phyloP scores from a whole-genome alignment of 2,888 invertebrate species.

The Sylvicola fuscatus region DNA sequence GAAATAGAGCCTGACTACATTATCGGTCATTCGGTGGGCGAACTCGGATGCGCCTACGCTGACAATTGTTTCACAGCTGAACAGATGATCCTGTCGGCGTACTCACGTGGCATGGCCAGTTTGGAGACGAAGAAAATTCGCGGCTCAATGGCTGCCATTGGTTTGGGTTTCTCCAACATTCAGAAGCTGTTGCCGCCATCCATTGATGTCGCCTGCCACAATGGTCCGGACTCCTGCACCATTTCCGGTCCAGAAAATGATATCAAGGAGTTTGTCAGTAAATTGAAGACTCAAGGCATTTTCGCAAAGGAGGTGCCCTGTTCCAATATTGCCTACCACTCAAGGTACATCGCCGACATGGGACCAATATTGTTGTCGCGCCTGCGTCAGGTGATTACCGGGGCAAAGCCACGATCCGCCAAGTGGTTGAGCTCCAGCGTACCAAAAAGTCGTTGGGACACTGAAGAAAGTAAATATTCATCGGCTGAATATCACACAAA shows the following conservation, averaged over 20 bases:
- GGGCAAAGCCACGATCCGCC: slow-evolving; percentile 41
- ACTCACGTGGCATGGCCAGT: slow-evolving; percentile 60
- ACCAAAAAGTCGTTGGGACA: slow-evolving; percentile 47
- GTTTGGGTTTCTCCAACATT: slow-evolving; percentile 36
- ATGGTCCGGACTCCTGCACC: slow-evolving; percentile 63
- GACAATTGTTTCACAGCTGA: slow-evolving; percentile 78
- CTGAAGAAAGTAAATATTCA: slow-evolving; percentile 33
- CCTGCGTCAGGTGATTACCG: slow-evolving; percentile 38
- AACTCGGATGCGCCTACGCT: slow-evolving; percentile 87
- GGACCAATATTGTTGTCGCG: slow-evolving; percentile 45
- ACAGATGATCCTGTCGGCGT: slow-evolving; percentile 67
- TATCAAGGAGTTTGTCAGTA: slow-evolving; percentile 41
- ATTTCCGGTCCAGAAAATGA: slow-evolving; percentile 66
- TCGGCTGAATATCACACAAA: slow-evolving; percentile 82
- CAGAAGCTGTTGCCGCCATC: slow-evolving; percentile 42
- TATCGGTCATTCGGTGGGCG: slow-evolving; percentile 85
- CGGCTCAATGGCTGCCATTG: slow-evolving; percentile 81
- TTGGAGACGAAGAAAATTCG: slow-evolving; percentile 44
- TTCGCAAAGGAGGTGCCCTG: slow-evolving; percentile 71
- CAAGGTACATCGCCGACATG: slow-evolving; percentile 49
- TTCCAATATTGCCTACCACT: slow-evolving; percentile 79
- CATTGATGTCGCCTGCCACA: slow-evolving; percentile 75
- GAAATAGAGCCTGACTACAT: slow-evolving; percentile 51
- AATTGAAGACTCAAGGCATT: slow-evolving; percentile 45
- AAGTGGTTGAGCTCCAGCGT: slow-evolving; percentile 79